Evolutionary conservation across 2,113 vertebrate genomes (phyloP).

Genomic region (Otus sunia): DNA sequence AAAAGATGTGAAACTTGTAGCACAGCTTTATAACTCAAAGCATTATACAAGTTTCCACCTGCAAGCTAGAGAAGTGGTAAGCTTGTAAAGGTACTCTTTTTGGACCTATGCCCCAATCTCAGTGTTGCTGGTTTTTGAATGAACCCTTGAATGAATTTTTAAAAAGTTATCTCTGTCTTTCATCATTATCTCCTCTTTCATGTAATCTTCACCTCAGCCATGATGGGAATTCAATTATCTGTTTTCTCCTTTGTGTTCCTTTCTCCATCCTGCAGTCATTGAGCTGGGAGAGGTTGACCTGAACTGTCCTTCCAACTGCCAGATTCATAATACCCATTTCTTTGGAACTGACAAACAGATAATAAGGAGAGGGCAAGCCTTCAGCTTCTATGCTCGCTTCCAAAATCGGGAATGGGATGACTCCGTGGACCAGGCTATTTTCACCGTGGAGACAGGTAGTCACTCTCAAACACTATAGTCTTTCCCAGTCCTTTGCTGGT

Average conservation of each 20-base stretch:
- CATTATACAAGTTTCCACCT: not conserved
- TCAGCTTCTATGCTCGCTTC: constrained; percentile 48
- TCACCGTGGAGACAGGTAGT: constrained; percentile 54
- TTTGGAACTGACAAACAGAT: constrained; percentile 49
- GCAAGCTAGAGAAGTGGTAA: not conserved
- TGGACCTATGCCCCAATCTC: not conserved
- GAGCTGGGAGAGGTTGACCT: constrained; percentile 51
- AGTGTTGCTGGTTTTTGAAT: not conserved
- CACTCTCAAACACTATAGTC: not conserved
- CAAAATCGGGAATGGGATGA: constrained; percentile 59
- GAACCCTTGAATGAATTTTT: not conserved
- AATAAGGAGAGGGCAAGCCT: constrained; percentile 47
- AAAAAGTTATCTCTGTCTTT: not conserved
- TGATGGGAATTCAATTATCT: not conserved
- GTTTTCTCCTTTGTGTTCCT: not conserved
- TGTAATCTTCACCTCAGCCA: not conserved
- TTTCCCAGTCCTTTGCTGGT: not conserved
- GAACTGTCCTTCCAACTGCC: constrained; percentile 60
- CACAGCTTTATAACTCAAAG: not conserved
- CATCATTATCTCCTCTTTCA: not conserved
- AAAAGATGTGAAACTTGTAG: not conserved
- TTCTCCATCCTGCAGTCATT: constrained; percentile 47
- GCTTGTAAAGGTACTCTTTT: not conserved
- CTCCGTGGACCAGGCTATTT: not conserved
- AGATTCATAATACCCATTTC: constrained; percentile 30